phyloP scores from a whole-genome alignment of 2,113 vertebrate genomes.

The Corynorhinus townsendii region DNA sequence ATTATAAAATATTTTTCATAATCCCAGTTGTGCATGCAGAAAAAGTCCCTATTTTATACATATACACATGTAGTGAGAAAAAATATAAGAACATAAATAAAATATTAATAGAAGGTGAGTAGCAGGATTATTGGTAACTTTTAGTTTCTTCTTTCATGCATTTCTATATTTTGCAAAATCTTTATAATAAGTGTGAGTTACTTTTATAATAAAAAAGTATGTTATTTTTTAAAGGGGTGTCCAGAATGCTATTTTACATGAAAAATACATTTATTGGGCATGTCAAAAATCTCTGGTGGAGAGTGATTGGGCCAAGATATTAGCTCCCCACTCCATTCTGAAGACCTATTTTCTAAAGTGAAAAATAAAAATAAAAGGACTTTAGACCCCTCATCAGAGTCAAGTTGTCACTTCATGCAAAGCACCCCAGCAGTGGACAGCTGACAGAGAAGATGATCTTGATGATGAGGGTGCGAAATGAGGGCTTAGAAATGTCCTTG shows the following conservation, averaged over 20 bases:
- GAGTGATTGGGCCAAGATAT: neutral
- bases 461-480: conserved; percentile 24
- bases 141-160: neutral
- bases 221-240: neutral
- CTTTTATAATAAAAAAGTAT: neutral
- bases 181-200: neutral
- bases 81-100: neutral
- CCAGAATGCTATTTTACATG: neutral
- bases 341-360: neutral
- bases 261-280: neutral
- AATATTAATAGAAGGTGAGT: neutral
- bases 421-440: neutral
- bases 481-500: conserved; percentile 45
- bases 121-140: neutral
- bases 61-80: neutral
- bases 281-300: conserved; percentile 1
- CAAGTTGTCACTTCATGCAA: neutral
- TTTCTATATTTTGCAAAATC: neutral
- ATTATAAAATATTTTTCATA: conserved; percentile 17
- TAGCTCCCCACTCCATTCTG: neutral
- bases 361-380: neutral
- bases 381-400: neutral
- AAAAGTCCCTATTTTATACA: neutral
- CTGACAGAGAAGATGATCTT: conserved; percentile 10
- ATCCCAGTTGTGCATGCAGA: neutral